These are phyloP conservation scores for Drosophila navojoa DNA, from an alignment of 1,140 invertebrate species.

Conservation along the genomic window DNA sequence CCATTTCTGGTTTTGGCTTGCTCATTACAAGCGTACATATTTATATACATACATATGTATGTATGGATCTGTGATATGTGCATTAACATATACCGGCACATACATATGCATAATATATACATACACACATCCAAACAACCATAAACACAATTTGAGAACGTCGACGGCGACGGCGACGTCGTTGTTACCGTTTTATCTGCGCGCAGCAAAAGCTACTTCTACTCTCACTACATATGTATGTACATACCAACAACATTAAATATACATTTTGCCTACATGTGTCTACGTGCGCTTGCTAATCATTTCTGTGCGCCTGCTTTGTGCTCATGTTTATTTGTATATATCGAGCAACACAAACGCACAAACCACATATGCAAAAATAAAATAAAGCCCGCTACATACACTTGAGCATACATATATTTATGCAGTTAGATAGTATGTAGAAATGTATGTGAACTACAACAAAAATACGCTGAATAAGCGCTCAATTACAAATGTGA, in stretches of 20 bases:
- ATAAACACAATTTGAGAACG: constrained; percentile 68
- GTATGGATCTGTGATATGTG: constrained; percentile 12
- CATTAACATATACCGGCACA: constrained; percentile 45
- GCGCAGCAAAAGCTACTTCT: constrained; percentile 52
- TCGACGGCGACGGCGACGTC: constrained; percentile 42
- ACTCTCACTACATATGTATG: constrained; percentile 56
- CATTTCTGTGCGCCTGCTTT: constrained; percentile 74
- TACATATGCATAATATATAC: constrained; percentile 46
- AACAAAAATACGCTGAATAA: constrained; percentile 8
- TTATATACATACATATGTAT: not conserved
- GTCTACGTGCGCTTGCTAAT: constrained; percentile 64
- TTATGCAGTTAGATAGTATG: constrained; percentile 28
- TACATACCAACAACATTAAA: constrained; percentile 37
- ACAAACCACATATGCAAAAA: constrained; percentile 75
- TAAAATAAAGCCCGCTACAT: constrained; percentile 51
- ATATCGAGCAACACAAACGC: constrained; percentile 81
- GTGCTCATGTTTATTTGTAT: constrained; percentile 82
- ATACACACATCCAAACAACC: constrained; percentile 35
- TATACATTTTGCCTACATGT: constrained; percentile 40
- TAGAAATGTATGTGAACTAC: constrained; percentile 22
- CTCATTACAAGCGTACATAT: constrained; percentile 63
- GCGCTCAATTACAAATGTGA: not conserved
- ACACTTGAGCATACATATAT: constrained; percentile 48
- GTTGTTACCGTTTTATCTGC: constrained; percentile 73
- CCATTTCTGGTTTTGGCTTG: constrained; percentile 74